Evolutionary conservation across 1,140 invertebrate species (phyloP).

Genomic region (Drosophila arawakana): DNA sequence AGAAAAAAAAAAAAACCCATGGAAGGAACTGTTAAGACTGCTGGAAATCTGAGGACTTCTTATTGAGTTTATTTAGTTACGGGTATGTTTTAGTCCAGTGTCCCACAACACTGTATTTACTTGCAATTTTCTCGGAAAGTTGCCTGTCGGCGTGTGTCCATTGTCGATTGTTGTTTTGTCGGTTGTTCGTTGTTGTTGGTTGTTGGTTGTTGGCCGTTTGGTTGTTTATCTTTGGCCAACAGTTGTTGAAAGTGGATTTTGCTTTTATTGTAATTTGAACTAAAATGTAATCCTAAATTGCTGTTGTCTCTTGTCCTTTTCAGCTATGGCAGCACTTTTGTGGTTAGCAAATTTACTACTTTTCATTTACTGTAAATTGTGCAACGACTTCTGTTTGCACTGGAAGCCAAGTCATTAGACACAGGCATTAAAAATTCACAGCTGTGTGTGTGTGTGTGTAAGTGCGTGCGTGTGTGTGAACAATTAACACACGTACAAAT

Average conservation of each 20-base stretch:
- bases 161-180: background rate
- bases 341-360: slow-evolving; percentile 22
- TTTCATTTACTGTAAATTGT: slow-evolving; percentile 24
- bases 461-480: slow-evolving; percentile 16
- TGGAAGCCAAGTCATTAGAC: slow-evolving; percentile 29
- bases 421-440: slow-evolving; percentile 10
- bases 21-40: too few relatives aligned
- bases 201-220: slow-evolving; percentile 10
- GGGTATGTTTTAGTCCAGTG: too few relatives aligned
- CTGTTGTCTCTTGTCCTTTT: slow-evolving; percentile 39
- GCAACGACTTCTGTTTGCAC: slow-evolving; percentile 1
- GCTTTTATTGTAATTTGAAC: slow-evolving; percentile 51
- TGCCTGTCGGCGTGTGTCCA: slow-evolving; percentile 20
- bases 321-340: slow-evolving; percentile 36
- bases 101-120: too few relatives aligned
- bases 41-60: too few relatives aligned
- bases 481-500: slow-evolving; percentile 66
- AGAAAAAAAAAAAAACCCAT: too few relatives aligned
- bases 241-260: slow-evolving; percentile 31
- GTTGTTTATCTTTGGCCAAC: slow-evolving; percentile 52
- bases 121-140: slow-evolving; percentile 28
- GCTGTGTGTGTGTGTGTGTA: slow-evolving; percentile 1
- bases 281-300: slow-evolving; percentile 42
- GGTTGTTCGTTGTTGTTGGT: background rate
- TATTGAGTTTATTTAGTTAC: too few relatives aligned